Evolutionary conservation across 2,113 vertebrate species (phyloP).

Genomic region (Elachura formosa): DNA sequence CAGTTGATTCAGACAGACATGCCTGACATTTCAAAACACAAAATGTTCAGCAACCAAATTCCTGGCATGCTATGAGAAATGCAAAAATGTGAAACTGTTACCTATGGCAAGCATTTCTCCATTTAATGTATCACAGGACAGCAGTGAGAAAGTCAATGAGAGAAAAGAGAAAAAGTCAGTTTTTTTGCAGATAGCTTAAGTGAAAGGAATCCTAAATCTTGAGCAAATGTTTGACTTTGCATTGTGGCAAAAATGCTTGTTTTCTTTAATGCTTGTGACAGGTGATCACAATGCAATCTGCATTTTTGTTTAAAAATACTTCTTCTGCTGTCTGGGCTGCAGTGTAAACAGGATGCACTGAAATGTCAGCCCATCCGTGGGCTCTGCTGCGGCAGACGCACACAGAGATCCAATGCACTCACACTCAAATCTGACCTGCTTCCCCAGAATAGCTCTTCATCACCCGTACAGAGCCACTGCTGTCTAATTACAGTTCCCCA

Average conservation of each 20-base stretch:
- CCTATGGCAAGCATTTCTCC: slow-evolving; percentile 17
- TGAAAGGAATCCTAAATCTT: not conserved
- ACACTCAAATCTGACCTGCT: not conserved
- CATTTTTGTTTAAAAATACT: slow-evolving; percentile 41
- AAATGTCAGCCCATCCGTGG: slow-evolving; percentile 2
- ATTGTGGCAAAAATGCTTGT: not conserved
- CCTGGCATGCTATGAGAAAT: not conserved
- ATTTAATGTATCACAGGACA: not conserved
- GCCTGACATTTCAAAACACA: slow-evolving; percentile 6
- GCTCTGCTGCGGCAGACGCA: not conserved
- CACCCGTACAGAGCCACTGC: not conserved
- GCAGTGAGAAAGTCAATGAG: not conserved
- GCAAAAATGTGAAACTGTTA: not conserved
- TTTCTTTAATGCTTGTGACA: not conserved
- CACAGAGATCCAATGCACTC: not conserved
- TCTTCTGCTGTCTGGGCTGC: not conserved
- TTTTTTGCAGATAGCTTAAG: not conserved
- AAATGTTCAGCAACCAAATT: not conserved
- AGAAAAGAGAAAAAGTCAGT: not conserved
- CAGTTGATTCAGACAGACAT: not conserved
- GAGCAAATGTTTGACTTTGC: not conserved
- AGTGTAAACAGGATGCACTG: slow-evolving; percentile 48
- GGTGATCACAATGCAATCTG: not conserved
- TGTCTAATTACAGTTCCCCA: not conserved
- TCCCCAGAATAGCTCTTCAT: not conserved